Evolutionary conservation across 2,888 invertebrate genomes (phyloP), one percentile per base, ranked within the genome.

Genomic region (Agonopterix alstromeriana): DNA sequence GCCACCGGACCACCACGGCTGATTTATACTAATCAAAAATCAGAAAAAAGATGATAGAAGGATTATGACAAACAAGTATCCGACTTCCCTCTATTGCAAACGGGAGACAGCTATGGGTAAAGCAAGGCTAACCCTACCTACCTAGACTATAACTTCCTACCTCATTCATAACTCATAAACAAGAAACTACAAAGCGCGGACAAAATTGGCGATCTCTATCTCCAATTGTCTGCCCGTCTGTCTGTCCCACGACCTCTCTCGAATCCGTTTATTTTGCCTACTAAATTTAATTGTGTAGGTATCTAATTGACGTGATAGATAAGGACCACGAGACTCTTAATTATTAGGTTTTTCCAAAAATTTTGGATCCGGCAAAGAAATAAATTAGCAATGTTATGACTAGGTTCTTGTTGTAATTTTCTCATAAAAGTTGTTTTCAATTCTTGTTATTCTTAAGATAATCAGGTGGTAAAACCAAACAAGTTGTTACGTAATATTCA

Each of bases 141-240:
- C 27, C 27, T 27, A 27, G 27, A 43, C 42, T 10, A 10, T 1
- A n/a, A 10, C 36, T 7, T 8, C 35, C 64, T 70, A 71, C 72
- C 71, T 70, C 57, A 50, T 27, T 71, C 61, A 70, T 67, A 71
- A 67, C 56, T 60, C 62, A 70, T 66, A 71, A 53, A 53, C 65
- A 68, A 43, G 12, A 10, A n/a, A n/a, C 10, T 59, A 76, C 78
- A 67, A 80, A 73, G 76, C 70, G 65, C 63, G 64, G 73, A 79
- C 80, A 77, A 77, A 79, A 77, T 80, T 72, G 76, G 62, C 70
- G 85, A 86, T 86, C 61, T 48, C 64, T 71, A 86, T 85, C 86
- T 58, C 27, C 52, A 48, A 65, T 67, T 65, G 65, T 63, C 55
- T 49, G 49, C 57, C 53, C 52, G 61, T 62, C 59, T 66, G 59